Evolutionary conservation across 2,113 vertebrate genomes (phyloP), one percentile per base, ranked within the genome.

Genomic region (Fregetta grallaria): DNA sequence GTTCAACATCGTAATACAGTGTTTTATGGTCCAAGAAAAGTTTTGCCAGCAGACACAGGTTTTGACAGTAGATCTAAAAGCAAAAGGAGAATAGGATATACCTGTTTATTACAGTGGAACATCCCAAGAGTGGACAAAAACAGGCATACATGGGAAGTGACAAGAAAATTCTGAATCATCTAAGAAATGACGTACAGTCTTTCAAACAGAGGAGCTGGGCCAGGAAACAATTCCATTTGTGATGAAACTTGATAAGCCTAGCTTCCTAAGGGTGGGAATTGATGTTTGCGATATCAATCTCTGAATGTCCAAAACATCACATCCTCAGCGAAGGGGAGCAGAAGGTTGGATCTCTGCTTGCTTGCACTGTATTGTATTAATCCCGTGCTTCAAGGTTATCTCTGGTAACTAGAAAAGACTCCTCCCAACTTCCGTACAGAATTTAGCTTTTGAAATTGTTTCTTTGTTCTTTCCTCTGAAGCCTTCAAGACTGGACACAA

Each of bases 1-100:
- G 99, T n/a, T 99, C 99, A 59, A 99, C 99, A 4, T 99, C 99
- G 2, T 99, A 99, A 75, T 99, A 99, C 40, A 99, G 98, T 2
- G 99, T 99, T 98, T 99, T 99, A 94, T 99, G 99, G 98, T 99
- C 99, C 98, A 99, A 97, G 97, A 99, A 99, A 53, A 99, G 99
- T 88, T 99, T 99, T 87, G 99, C 99, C 91, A 99, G 98, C 95
- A 99, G 98, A 98, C 99, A 99, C 88, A 99, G 97, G 94, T 99
- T 99, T 98, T 99, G 99, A 97, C 99, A 99, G 95, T 99, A 99
- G 93, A 99, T 99, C 99, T 99, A 95, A 21, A 97, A 94, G 71
- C 40, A 94, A 15, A 71, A 76, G 40, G 52, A 74, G 80, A 88
- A 59, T 20, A 30, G 25, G 21, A 61, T 13, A n/a, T n/a, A 17